These are phyloP conservation scores for Merluccius polli DNA, from an alignment of 2,797 vertebrate genomes.

Conservation along the genomic window DNA sequence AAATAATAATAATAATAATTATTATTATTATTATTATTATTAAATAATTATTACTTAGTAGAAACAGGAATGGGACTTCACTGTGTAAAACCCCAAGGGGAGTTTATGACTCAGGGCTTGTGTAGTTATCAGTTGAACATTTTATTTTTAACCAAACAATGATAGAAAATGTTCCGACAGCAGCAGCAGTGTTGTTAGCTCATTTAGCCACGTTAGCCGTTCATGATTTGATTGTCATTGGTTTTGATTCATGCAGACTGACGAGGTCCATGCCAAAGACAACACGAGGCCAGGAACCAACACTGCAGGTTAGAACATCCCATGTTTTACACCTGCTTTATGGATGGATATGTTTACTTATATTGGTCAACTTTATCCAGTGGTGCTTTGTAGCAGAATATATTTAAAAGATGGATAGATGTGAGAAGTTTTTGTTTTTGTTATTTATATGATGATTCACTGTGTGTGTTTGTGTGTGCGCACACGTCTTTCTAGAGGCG, in stretches of 20 bases:
- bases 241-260: conserved; percentile 74
- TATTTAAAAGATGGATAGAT: not conserved
- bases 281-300: conserved; percentile 88
- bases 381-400: not conserved
- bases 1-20: not conserved
- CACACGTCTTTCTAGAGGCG: conserved; percentile 77
- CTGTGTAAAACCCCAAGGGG: not conserved
- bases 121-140: too few relatives aligned
- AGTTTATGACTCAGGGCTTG: too few relatives aligned
- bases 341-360: not conserved
- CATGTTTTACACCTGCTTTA: not conserved
- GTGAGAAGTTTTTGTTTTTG: too few relatives aligned
- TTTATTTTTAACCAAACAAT: too few relatives aligned
- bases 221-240: conserved; percentile 3
- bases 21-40: not conserved
- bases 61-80: not conserved
- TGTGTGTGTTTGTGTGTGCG: conserved; percentile 5
- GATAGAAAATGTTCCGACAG: not conserved
- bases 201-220: not conserved
- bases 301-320: conserved; percentile 72
- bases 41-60: not conserved
- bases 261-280: conserved; percentile 95
- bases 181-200: not conserved
- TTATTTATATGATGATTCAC: too few relatives aligned
- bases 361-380: not conserved